Conservation (phyloP, 53 echinoderm and acorn worm species). For the Actinopyga echinites region DNA sequence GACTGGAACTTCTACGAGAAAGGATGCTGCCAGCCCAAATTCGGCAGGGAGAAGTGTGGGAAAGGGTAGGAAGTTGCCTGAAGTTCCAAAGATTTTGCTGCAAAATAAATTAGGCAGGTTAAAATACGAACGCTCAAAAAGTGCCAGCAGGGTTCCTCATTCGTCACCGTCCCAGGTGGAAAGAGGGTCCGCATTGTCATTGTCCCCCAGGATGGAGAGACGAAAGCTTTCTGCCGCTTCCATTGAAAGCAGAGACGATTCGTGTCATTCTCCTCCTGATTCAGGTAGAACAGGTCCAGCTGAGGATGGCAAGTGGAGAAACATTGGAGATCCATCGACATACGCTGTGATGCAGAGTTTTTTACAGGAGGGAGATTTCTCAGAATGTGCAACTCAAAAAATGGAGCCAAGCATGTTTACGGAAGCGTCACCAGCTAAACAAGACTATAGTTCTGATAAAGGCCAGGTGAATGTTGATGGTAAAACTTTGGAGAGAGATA, state of each 20-base stretch:
- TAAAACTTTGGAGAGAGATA: constrained; percentile 13
- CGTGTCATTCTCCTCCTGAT: constrained; percentile 74
- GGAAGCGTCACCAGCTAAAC: constrained; percentile 58
- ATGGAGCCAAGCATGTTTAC: constrained; percentile 89
- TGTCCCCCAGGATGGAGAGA: constrained; percentile 55
- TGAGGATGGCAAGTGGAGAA: constrained; percentile 12
- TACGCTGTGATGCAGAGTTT: constrained; percentile 87
- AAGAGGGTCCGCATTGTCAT: constrained; percentile 38
- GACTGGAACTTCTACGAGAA: constrained; percentile 8
- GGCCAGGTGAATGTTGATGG: background rate
- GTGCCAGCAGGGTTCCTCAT: constrained; percentile 35
- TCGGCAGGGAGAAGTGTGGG: constrained; percentile 62
- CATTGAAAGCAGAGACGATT: constrained; percentile 74
- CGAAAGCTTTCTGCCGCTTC: constrained; percentile 61
- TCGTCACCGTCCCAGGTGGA: constrained; percentile 40
- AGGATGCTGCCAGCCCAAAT: constrained; percentile 38
- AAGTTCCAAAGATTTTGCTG: constrained; percentile 87
- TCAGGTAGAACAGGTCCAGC: constrained; percentile 42
- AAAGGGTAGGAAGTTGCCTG: constrained; percentile 82
- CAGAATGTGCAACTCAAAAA: constrained; percentile 93
- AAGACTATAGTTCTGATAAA: background rate
- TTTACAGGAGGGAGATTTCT: constrained; percentile 79
- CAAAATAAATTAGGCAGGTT: constrained; percentile 85
- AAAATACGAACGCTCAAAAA: constrained; percentile 62
- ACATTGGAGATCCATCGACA: constrained; percentile 75